These are phyloP conservation scores for Flexamia atlantica DNA, from an alignment of 2,888 invertebrate genomes.

Conservation along the genomic window DNA sequence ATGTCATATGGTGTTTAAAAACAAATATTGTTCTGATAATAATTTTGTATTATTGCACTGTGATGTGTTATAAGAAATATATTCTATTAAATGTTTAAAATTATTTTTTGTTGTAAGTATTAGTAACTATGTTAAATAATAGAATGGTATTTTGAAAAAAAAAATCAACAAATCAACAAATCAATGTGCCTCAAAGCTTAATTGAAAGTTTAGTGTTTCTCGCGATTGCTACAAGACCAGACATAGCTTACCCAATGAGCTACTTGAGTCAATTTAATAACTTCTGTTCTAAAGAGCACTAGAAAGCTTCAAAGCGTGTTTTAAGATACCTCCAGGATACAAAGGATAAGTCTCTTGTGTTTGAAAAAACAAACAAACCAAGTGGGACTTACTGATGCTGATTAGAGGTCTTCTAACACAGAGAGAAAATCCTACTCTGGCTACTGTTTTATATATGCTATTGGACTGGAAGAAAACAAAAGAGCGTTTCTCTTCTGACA, in stretches of 20 bases:
- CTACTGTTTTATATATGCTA: conserved; percentile 26
- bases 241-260: conserved; percentile 52
- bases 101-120: too few species aligned
- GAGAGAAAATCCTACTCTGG: conserved; percentile 66
- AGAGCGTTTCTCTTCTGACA: neutral
- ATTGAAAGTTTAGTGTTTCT: neutral
- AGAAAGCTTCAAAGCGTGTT: conserved; percentile 53
- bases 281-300: conserved; percentile 25
- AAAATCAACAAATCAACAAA: neutral
- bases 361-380: conserved; percentile 29
- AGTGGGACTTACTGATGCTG: conserved; percentile 56
- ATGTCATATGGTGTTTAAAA: too few species aligned
- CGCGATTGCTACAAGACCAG: conserved; percentile 15
- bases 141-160: too few species aligned
- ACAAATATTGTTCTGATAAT: too few species aligned
- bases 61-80: too few species aligned
- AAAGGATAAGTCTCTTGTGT: conserved; percentile 29
- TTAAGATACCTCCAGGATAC: conserved; percentile 53
- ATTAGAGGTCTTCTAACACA: conserved; percentile 60
- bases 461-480: neutral
- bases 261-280: conserved; percentile 55
- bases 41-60: too few species aligned
- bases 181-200: neutral
- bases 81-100: too few species aligned
- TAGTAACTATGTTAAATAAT: too few species aligned